Evolutionary conservation across 2,888 invertebrate species (phyloP).

Genomic region (Catocala sponsa): DNA sequence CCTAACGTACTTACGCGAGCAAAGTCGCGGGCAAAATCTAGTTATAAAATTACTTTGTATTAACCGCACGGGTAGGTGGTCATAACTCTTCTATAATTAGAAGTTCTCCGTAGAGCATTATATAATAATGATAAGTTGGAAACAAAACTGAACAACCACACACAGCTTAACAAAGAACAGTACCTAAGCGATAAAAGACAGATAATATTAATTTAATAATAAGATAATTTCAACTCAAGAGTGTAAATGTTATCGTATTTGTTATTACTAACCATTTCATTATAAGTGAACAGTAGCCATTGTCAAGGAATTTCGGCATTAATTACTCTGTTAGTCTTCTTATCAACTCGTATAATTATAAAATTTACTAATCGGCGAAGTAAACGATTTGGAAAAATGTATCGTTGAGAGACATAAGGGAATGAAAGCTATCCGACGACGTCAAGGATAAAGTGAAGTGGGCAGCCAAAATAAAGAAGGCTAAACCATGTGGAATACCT

Average conservation of each 20-base stretch:
- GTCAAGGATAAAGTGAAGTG: too few species aligned
- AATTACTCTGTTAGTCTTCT: conserved; percentile 7
- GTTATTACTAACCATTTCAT: conserved; percentile 39
- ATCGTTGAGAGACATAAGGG: too few species aligned
- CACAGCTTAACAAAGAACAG: conserved; percentile 37
- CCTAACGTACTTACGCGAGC: too few species aligned
- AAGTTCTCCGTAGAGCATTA: background rate
- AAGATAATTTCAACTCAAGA: conserved; percentile 43
- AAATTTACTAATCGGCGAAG: too few species aligned
- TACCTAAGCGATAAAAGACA: conserved; percentile 22
- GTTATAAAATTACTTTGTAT: too few species aligned
- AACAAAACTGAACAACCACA: conserved; percentile 1
- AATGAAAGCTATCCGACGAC: too few species aligned
- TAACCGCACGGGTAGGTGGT: too few species aligned
- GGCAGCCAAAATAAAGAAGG: too few species aligned
- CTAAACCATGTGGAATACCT: too few species aligned
- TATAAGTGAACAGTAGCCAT: conserved; percentile 41
- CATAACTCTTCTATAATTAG: background rate
- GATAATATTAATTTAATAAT: conserved; percentile 12
- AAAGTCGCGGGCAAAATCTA: background rate
- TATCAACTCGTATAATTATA: background rate
- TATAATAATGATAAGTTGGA: background rate
- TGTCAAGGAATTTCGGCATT: conserved; percentile 46
- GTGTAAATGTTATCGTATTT: conserved; percentile 45
- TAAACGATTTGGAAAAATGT: too few species aligned